phyloP scores from a whole-genome alignment of 2,888 invertebrate genomes.

The Aphelenchoides bicaudatus region DNA sequence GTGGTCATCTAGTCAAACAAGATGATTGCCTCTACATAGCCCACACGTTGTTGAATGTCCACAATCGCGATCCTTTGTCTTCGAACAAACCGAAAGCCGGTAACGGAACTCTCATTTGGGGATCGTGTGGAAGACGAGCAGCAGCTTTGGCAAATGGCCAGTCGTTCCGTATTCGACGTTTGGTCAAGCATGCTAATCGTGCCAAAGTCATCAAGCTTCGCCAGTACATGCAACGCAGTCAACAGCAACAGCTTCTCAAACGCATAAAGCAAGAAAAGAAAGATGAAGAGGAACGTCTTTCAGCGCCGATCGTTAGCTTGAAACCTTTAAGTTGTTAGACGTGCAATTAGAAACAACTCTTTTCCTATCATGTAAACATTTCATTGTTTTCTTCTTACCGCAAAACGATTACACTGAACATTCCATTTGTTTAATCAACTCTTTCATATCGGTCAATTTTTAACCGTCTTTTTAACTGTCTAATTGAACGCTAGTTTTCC shows the following conservation, averaged over 20 bases:
- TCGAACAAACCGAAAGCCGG: not conserved
- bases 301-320: not conserved
- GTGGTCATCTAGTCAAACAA: slow-evolving; percentile 25
- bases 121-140: slow-evolving; percentile 3
- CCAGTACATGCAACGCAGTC: slow-evolving; percentile 11
- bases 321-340: too few species aligned
- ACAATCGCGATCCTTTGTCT: slow-evolving; percentile 22
- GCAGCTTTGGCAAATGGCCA: slow-evolving; percentile 4
- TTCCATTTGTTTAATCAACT: too few species aligned
- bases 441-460: too few species aligned
- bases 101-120: slow-evolving; percentile 13
- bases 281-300: not conserved
- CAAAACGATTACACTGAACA: too few species aligned
- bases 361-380: too few species aligned
- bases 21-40: slow-evolving; percentile 30
- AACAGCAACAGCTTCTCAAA: slow-evolving; percentile 10
- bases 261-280: not conserved
- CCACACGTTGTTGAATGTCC: slow-evolving; percentile 32
- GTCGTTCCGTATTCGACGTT: slow-evolving; percentile 6
- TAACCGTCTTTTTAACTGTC: too few species aligned
- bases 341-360: too few species aligned
- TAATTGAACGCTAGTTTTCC: too few species aligned
- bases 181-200: slow-evolving; percentile 15
- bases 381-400: too few species aligned
- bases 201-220: slow-evolving; percentile 5